Conservation (phyloP, 2,797 vertebrate species). For the Tauraco hartlaubi region DNA sequence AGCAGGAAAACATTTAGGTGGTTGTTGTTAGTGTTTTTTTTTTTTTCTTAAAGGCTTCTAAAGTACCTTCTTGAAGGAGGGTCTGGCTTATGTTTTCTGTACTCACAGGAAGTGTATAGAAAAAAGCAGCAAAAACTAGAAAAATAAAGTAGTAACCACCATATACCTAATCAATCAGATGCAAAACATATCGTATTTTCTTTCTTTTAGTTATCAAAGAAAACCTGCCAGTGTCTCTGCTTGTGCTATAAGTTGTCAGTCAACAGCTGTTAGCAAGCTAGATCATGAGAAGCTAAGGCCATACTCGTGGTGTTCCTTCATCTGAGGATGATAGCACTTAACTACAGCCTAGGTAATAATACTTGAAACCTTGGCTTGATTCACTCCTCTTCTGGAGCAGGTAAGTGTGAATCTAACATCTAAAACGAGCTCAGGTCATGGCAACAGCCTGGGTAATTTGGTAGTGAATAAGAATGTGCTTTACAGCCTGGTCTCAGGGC, state of each 20-base stretch:
- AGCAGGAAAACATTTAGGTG: neutral
- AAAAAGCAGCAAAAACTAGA: conserved; percentile 37
- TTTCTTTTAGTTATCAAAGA: neutral
- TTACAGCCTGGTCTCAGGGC: neutral
- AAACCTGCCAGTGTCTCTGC: neutral
- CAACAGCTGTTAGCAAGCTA: neutral
- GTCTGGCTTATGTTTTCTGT: conserved; percentile 47
- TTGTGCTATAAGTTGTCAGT: neutral
- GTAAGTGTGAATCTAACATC: neutral
- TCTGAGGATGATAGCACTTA: neutral
- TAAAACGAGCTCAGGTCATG: neutral
- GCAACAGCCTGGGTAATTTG: neutral
- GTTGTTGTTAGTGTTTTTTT: neutral
- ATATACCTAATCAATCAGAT: neutral
- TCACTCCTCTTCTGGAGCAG: neutral
- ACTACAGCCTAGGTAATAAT: neutral
- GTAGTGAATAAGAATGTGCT: neutral
- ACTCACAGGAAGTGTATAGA: neutral
- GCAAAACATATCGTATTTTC: neutral
- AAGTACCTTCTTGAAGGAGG: conserved; percentile 20
- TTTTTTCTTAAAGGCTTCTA: conserved; percentile 1
- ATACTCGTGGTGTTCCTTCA: neutral
- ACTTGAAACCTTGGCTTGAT: neutral
- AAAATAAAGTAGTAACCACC: neutral
- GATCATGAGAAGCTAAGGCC: neutral